These are phyloP conservation scores for Eudasyphora cyanicolor DNA, from an alignment of 2,888 invertebrate genomes.

Conservation along the genomic window DNA sequence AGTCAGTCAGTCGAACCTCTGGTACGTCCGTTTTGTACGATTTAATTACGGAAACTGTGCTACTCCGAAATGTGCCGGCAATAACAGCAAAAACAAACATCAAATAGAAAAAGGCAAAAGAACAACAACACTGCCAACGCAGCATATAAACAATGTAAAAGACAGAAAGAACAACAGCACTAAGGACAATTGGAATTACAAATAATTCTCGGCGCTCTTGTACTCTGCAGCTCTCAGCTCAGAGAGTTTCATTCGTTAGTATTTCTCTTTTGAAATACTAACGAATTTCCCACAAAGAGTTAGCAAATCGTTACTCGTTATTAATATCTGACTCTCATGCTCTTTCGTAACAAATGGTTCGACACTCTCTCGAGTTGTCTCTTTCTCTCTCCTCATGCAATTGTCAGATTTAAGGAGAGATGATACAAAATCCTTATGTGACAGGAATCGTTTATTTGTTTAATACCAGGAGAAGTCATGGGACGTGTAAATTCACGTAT, in stretches of 20 bases:
- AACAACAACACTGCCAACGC: slow-evolving; percentile 62
- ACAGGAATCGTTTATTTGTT: slow-evolving; percentile 25
- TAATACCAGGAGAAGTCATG: slow-evolving; percentile 23
- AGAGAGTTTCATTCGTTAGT: too few relatives aligned
- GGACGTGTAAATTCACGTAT: neutral
- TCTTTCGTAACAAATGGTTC: neutral
- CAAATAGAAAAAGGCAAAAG: slow-evolving; percentile 41
- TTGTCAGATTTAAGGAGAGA: slow-evolving; percentile 28
- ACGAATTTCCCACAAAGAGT: neutral
- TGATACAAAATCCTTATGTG: neutral
- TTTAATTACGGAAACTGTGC: slow-evolving; percentile 67
- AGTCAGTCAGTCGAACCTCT: slow-evolving; percentile 38
- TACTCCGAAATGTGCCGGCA: slow-evolving; percentile 65
- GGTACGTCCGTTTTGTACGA: slow-evolving; percentile 65
- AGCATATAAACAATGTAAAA: slow-evolving; percentile 65
- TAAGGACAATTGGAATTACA: slow-evolving; percentile 22
- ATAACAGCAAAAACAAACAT: slow-evolving; percentile 62
- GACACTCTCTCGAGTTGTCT: neutral
- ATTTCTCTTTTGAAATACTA: neutral
- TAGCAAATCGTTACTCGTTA: too few relatives aligned
- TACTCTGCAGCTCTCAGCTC: neutral
- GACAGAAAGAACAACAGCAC: slow-evolving; percentile 58
- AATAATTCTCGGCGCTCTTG: neutral
- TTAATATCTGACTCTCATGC: neutral
- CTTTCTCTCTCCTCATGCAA: neutral